These are phyloP conservation scores for Bothrops alternatus DNA, from an alignment of 2,797 vertebrate genomes.

Conservation along the genomic window DNA sequence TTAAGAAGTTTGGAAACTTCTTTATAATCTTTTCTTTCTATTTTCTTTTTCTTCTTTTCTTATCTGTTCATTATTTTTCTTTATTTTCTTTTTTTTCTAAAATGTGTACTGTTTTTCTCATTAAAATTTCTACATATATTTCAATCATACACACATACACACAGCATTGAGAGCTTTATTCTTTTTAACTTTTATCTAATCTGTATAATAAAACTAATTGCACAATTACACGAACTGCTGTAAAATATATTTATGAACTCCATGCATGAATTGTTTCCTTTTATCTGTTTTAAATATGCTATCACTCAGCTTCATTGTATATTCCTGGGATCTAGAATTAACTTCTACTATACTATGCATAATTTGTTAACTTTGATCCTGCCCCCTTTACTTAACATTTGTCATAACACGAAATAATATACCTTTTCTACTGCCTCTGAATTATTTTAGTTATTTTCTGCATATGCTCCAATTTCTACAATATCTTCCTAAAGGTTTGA, in stretches of 20 bases:
- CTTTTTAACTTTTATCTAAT: not conserved
- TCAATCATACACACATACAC: not conserved
- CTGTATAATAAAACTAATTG: not conserved
- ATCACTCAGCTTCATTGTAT: not conserved
- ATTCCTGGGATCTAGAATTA: not conserved
- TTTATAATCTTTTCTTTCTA: not conserved
- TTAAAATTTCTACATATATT: not conserved
- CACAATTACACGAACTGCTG: not conserved
- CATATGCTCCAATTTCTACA: not conserved
- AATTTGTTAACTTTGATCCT: not conserved
- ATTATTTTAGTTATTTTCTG: not conserved
- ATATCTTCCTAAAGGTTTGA: not conserved
- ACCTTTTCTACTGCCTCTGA: not conserved
- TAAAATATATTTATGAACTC: not conserved
- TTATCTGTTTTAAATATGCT: not conserved
- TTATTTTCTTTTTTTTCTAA: not conserved
- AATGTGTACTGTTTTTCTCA: not conserved
- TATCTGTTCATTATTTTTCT: not conserved
- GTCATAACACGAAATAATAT: not conserved
- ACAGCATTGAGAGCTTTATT: not conserved
- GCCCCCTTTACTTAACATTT: not conserved
- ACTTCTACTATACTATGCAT: not conserved
- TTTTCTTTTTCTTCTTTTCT: not conserved
- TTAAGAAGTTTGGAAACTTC: not conserved
- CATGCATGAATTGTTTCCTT: not conserved